Conservation (phyloP, 2,797 vertebrate species). For the Nasua narica region DNA sequence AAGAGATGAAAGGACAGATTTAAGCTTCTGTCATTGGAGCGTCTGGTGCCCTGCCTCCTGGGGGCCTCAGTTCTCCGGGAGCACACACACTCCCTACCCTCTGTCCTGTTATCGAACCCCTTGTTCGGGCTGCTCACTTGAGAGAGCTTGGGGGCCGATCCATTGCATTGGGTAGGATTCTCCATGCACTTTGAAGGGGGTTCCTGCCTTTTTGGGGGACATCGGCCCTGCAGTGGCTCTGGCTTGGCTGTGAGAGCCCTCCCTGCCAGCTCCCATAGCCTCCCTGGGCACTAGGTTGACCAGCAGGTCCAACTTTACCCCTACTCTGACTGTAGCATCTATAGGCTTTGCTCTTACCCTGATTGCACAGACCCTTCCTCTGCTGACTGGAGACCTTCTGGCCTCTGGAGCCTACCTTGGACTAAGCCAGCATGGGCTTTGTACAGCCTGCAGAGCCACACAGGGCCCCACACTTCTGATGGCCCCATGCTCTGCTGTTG, state of each 20-base stretch:
- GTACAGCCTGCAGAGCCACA: background rate
- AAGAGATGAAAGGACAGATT: slow-evolving; percentile 41
- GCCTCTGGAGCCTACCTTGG: background rate
- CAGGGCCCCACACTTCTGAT: background rate
- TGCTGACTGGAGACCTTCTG: background rate
- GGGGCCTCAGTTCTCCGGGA: background rate
- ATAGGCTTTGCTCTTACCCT: accelerated
- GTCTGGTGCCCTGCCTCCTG: slow-evolving; percentile 44
- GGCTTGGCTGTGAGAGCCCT: background rate
- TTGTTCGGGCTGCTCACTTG: background rate
- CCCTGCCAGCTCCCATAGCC: background rate
- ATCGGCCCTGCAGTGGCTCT: background rate
- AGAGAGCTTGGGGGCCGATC: background rate
- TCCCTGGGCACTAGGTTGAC: accelerated
- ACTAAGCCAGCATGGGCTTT: background rate
- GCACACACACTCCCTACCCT: background rate
- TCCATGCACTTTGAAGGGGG: background rate
- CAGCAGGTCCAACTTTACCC: background rate
- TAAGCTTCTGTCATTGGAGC: background rate
- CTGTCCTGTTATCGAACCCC: background rate
- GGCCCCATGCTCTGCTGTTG: background rate
- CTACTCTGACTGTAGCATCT: background rate
- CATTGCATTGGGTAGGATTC: background rate
- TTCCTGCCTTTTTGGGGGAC: background rate
- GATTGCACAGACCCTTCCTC: background rate